Base-by-base conservation (phyloP, 2,888 invertebrate species). In the Chrysomela aeneicollis region DNA sequence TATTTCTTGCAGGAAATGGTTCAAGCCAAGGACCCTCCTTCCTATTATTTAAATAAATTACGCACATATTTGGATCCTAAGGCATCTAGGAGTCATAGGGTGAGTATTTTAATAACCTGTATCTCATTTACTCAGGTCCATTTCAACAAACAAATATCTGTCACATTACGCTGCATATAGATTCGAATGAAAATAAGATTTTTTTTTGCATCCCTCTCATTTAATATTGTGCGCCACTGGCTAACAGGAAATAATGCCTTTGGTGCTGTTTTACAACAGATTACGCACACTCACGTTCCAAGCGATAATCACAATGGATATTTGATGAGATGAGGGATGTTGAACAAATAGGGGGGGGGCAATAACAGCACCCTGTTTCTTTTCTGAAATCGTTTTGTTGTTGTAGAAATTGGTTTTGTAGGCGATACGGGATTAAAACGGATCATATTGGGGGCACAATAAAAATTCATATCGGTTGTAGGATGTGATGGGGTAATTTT, bases 1-100 rank as follows among this genome's bases (percentile, higher is more conserved):
- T 75, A 74, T 76, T 72, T 26, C 74, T 87, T 88, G 19, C 84
- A 97, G 92, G 97, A 97, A 88, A 92, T 94, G 89, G 97, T 98
- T 76, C 95, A 95, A 81, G 97, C 96, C n/a, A 97, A 98, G 85
- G 96, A 98, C 84, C 94, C 97, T 55, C 98, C 99, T 54, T 89
- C 94, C 62, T 95, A 95, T 84, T 99, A 99, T 87, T 89, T 99
- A 82, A 93, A 93, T 83, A 98, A 97, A 84, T 87, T 99, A 76
- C 88, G 93, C 77, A 96, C 97, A 6, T 98, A 97, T 85, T 87
- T 98, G 82, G 97, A 98, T 83, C 98, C 98, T 2, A 96, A 95
- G 83, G 95, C 97, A 53, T 96, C 96, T 52, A 89, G 96, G 79
- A 96, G 95, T 86, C 94, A 95, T 84, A 88, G 95, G 87, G 96